Base-by-base conservation (phyloP, 2,888 invertebrate species). In the Metacarcinus magister region DNA sequence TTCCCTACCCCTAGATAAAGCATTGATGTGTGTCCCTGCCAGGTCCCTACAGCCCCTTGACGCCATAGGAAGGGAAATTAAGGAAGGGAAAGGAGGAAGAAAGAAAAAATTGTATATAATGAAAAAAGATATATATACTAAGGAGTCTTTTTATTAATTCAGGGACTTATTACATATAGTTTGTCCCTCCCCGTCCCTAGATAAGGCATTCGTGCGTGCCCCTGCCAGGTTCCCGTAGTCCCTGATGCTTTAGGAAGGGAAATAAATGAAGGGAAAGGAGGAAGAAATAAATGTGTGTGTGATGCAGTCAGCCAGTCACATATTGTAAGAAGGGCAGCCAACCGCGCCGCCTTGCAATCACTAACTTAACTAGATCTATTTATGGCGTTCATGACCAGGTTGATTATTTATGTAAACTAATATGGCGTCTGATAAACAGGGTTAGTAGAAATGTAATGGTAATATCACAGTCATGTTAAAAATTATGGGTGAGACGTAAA, bases 241-340 rank as follows among this genome's bases (percentile, higher is more conserved):
- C 43, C 8, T 92, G 16, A 54, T 92, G 92, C 44, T n/a, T 28
- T 93, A 8, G 93, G 60, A 60, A 93, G 93, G 60, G 39, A 60
- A 46, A n/a, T 54, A 54, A 10, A 48, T 23, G 19, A 39, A 60
- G 60, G 60, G 39, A 39, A 93, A 93, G 48, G 93, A 93, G 60
- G 54, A 32, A 82, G 82, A 82, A 82, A 82, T 82, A 96, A 96
- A 96, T 95, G 93, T 94, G 92, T 96, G 94, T 92, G 94, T 96
- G 94, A 96, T 96, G 94, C 91, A 94, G 75, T 82, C 92, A 94
- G 94, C 91, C n/a, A n/a, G n/a, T n/a, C 96, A 96, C 96, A 96
- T 96, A 94, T 94, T 96, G 96, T 94, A 75, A 46, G 13, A 94
- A 91, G 94, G 75, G 16, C 92, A 94, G 46, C 96, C 96, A 96